Evolutionary conservation across 2,888 invertebrate species (phyloP).

Genomic region (Phanerotoma sp.): DNA sequence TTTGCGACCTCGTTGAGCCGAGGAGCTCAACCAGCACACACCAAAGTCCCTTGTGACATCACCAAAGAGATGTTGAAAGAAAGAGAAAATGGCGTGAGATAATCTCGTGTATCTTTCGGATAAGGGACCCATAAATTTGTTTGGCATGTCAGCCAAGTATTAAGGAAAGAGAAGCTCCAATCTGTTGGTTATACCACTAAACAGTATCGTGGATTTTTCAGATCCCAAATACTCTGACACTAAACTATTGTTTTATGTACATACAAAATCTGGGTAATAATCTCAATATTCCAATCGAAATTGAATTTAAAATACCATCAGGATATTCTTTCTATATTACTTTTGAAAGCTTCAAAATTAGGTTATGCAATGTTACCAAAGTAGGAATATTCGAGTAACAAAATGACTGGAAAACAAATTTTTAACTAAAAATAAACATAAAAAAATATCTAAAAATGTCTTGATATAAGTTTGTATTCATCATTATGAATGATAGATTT

Average conservation of each 20-base stretch:
- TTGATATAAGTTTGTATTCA: too few relatives aligned
- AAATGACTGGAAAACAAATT: too few relatives aligned
- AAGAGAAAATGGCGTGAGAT: slow-evolving; percentile 37
- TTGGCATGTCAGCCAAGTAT: slow-evolving; percentile 52
- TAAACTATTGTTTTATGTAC: background rate
- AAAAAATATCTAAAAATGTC: too few relatives aligned
- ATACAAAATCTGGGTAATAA: too few relatives aligned
- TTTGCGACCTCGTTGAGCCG: background rate
- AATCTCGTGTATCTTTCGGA: slow-evolving; percentile 56
- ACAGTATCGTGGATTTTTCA: slow-evolving; percentile 40
- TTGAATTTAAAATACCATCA: too few relatives aligned
- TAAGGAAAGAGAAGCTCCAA: slow-evolving; percentile 48
- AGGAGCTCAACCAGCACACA: slow-evolving; percentile 29
- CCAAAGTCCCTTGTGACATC: slow-evolving; percentile 32
- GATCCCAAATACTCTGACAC: slow-evolving; percentile 24
- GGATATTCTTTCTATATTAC: too few relatives aligned
- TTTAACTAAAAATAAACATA: too few relatives aligned
- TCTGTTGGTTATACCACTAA: slow-evolving; percentile 43
- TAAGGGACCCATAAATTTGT: slow-evolving; percentile 57
- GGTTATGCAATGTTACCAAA: too few relatives aligned
- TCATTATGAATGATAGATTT: too few relatives aligned
- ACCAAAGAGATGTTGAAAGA: slow-evolving; percentile 11
- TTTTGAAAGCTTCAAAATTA: too few relatives aligned
- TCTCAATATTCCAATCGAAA: too few relatives aligned
- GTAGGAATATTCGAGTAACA: too few relatives aligned